These are phyloP conservation scores for Physeter macrocephalus DNA, from an alignment of 2,113 vertebrate genomes.

Conservation along the genomic window DNA sequence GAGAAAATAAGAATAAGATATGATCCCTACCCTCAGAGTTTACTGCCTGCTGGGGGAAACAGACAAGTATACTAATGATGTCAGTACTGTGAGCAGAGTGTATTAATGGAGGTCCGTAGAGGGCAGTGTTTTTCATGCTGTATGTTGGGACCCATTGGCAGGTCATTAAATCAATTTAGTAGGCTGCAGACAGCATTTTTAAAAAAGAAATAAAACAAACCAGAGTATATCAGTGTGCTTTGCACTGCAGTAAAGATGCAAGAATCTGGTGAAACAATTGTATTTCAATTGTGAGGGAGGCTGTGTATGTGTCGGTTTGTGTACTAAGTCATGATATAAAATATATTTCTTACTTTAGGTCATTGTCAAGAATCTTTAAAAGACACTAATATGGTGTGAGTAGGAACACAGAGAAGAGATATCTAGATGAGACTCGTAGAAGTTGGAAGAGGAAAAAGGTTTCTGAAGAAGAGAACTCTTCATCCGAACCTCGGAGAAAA, in stretches of 20 bases:
- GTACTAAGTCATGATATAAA: not conserved
- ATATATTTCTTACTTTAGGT: not conserved
- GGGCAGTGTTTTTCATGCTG: slow-evolving; percentile 34
- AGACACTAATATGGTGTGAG: not conserved
- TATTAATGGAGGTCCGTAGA: not conserved
- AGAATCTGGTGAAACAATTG: not conserved
- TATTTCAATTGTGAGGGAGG: not conserved
- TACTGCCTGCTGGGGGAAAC: not conserved
- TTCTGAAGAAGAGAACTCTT: not conserved
- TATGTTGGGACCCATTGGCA: slow-evolving; percentile 28
- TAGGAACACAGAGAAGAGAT: not conserved
- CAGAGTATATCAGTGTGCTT: not conserved
- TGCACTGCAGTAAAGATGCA: not conserved
- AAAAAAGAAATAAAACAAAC: not conserved
- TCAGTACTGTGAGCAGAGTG: not conserved
- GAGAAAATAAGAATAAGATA: not conserved
- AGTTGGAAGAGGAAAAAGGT: not conserved
- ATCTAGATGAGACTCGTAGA: not conserved
- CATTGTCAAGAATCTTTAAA: not conserved
- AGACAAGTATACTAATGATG: slow-evolving; percentile 39
- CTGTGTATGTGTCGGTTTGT: not conserved
- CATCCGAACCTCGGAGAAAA: not conserved
- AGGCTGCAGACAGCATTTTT: not conserved
- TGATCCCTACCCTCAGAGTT: not conserved
- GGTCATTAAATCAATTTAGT: slow-evolving; percentile 65